Evolutionary conservation across 2,888 invertebrate genomes (phyloP), one percentile per base, ranked within the genome.

Genomic region (Osedax frankpressi): DNA sequence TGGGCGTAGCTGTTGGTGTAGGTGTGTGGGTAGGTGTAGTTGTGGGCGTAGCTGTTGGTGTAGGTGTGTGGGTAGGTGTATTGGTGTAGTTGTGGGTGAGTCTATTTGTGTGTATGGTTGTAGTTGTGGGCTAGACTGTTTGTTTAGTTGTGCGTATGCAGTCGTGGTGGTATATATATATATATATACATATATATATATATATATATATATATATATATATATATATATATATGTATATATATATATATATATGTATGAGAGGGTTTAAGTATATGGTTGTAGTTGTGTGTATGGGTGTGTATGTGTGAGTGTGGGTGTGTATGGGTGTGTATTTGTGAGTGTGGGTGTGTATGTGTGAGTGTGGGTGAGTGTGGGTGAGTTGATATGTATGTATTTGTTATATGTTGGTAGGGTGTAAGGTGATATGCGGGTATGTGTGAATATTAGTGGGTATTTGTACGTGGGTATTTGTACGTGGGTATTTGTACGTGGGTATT

Each of bases 11-110:
- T 11, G 44, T 44, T 11, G 44, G 6, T 11, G 44, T 44, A 44
- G 44, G 6, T 11, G 44, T 72, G 6, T 19, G 28, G n/a, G n/a
- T 71, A 72, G 70, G 70, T 71, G 70, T 72, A 72, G 70, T 72
- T 71, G 70, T 72, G 70, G 70, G 70, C 70, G 70, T 72, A 72
- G 70, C 70, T 71, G 70, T 72, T 25, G 30, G 70, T 25, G 70
- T 72, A 72, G 44, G 44, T 44, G 44, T 19, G 44, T 44, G 19
- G 11, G 19, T 44, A 6, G 6, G 44, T 44, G 6, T 44, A 44
- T 44, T 44, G 3, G 63, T 71, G 30, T 71, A 60, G 14, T 19
- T 59, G 71, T 71, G n/a, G 59, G 71, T n/a, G n/a, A 65, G 71
- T 71, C 14, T 71, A 60, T 59, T 19, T 62, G 60, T 71, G 60